Percentiles rank a stretch among this genome's conserved stretches.
Conservation (phyloP, 2,113 vertebrate genomes). For the Spea multiplicata region DNA sequence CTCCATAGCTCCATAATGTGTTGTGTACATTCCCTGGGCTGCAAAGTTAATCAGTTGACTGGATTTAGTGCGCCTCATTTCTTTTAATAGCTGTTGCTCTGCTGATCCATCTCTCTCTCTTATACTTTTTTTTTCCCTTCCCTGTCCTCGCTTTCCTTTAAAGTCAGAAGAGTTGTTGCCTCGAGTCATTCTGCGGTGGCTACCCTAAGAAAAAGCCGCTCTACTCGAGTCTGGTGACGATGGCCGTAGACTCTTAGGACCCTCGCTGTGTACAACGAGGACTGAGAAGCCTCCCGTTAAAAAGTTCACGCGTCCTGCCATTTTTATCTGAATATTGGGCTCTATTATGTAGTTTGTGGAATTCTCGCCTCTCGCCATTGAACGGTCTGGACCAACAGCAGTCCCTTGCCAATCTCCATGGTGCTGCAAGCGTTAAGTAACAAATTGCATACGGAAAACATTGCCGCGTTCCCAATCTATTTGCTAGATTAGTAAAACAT, state of each 20-base stretch:
- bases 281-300: neutral
- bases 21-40: constrained; percentile 43
- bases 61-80: constrained; percentile 47
- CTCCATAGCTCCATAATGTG: constrained; percentile 43
- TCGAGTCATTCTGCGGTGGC: neutral
- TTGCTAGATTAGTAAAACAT: constrained; percentile 9
- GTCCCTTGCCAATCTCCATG: neutral
- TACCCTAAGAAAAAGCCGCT: neutral
- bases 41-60: constrained; percentile 48
- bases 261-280: no score
- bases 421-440: constrained; percentile 16
- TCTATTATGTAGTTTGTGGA: no score
- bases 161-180: constrained; percentile 9
- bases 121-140: constrained; percentile 20
- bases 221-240: neutral
- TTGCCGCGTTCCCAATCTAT: constrained; percentile 13
- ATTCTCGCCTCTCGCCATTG: no score
- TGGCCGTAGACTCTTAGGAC: neutral
- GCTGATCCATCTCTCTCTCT: constrained; percentile 38
- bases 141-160: constrained; percentile 8
- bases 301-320: neutral
- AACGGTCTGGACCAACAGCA: neutral
- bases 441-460: constrained; percentile 25
- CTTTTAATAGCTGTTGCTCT: constrained; percentile 45
- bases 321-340: neutral